Conservation (phyloP, 2,113 vertebrate genomes). For the Daphoenositta chrysoptera region DNA sequence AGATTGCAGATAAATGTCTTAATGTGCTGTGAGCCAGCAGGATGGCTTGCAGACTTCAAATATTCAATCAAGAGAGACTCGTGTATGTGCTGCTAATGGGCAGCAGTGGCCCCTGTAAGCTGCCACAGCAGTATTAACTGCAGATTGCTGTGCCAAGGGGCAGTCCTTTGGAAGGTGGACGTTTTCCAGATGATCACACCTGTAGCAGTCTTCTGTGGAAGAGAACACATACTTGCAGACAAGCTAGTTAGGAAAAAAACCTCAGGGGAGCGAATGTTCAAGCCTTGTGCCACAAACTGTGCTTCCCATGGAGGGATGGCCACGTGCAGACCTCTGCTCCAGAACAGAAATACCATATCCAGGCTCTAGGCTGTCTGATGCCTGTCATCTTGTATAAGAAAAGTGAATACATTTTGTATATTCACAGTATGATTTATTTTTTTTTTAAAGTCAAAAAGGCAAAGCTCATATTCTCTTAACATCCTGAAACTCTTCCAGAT, state of each 20-base stretch:
- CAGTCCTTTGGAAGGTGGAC: background rate
- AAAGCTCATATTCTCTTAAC: background rate
- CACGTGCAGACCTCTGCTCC: background rate
- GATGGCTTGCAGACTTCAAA: background rate
- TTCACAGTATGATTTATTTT: background rate
- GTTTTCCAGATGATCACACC: background rate
- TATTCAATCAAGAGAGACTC: background rate
- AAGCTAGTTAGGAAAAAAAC: background rate
- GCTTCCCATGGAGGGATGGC: background rate
- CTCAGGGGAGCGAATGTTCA: background rate
- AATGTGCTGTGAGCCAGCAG: background rate
- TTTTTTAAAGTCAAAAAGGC: background rate
- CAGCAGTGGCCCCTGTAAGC: background rate
- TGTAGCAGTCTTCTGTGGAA: background rate
- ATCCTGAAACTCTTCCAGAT: background rate
- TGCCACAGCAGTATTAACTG: background rate
- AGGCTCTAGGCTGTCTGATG: background rate
- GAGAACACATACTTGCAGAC: background rate
- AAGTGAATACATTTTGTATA: background rate
- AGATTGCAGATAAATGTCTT: background rate
- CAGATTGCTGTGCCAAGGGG: background rate
- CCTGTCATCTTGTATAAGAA: background rate
- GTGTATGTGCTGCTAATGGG: background rate
- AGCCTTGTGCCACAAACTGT: background rate
- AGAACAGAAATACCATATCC: accelerated